Evolutionary conservation across 2,888 invertebrate genomes (phyloP).

Genomic region (Nemotelus pantherinus): DNA sequence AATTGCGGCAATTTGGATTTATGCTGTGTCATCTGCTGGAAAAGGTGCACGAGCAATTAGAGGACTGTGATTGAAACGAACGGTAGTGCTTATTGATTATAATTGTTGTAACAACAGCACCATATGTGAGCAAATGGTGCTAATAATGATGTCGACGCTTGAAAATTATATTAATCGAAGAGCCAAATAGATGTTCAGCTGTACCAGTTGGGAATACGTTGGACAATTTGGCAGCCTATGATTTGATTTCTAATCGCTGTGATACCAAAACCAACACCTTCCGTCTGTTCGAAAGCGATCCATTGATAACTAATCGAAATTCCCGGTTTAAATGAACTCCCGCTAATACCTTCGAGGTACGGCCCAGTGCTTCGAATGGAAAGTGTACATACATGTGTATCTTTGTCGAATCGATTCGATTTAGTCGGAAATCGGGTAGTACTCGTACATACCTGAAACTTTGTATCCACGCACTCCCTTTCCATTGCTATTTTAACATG

Average conservation of each 20-base stretch:
- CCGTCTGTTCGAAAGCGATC: background rate
- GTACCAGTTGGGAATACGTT: background rate
- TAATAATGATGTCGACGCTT: constrained; percentile 7
- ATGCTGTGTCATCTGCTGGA: too few species aligned
- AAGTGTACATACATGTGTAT: constrained; percentile 45
- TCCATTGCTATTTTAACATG: constrained; percentile 46
- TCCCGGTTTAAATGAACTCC: constrained; percentile 48
- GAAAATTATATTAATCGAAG: constrained; percentile 4
- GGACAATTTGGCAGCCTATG: constrained; percentile 3
- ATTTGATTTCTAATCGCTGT: background rate
- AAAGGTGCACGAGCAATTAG: background rate
- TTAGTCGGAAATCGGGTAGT: constrained; percentile 34
- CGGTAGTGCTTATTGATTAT: background rate
- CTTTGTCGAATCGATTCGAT: constrained; percentile 35
- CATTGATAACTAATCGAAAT: constrained; percentile 44
- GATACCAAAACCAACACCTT: constrained; percentile 3
- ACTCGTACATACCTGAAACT: constrained; percentile 3
- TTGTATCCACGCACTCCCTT: constrained; percentile 41
- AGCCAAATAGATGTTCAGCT: background rate
- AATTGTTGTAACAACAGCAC: constrained; percentile 1
- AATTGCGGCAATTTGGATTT: too few species aligned
- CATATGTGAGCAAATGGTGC: constrained; percentile 20
- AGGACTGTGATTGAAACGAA: constrained; percentile 13
- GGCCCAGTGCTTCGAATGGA: constrained; percentile 46
- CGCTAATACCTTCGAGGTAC: constrained; percentile 48